Base-by-base conservation (phyloP, 2,888 invertebrate species). In the Chrysolina haemoptera region DNA sequence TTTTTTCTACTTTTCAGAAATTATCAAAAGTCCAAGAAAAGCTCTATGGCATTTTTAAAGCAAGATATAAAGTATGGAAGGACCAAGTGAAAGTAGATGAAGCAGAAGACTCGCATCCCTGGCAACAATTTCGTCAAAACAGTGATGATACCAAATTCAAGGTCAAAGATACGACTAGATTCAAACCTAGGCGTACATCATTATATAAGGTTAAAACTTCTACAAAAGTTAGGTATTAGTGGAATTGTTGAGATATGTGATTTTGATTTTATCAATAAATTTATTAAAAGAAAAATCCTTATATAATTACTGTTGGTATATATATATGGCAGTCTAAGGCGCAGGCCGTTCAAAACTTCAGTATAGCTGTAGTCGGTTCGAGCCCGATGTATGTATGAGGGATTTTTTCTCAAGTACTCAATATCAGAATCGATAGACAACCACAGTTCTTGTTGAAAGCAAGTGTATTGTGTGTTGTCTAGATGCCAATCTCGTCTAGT, bases 61-160 rank as follows among this genome's bases (percentile, higher is more conserved):
- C 86, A 76, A 87, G 89, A 77, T 88, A 89, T 77, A 89, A 89
- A 65, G 82, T 85, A 0, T 91, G 90, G 89, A 80, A 89, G 59
- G 85, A 88, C 64, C 87, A 90, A 80, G 84, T 90, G 10, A 85
- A 90, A 81, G 81, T 89, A 63, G 88, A 89, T 73, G 87, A 90
- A 73, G 81, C 88, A 66, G 88, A 90, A 78, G 87, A 89, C 68
- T 86, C 84, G 4, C 91, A 93, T 82, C 93, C 94, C 4, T 94
- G 94, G 91, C 87, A 90, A 62, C 93, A 93, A 78, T 94, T 90
- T 80, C 89, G 89, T 65, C 82, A 88, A 81, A 78, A 76, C 10
- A 76, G 69, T 5, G 80, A 82, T 0, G 80, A 86, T 11, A 76
- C 76, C 40, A 83, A 84, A 66, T 82, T 79, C 76, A 84, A 83